Base-by-base conservation (phyloP, 64 coral and sea anemone genomes). In the Montipora capricornis region DNA sequence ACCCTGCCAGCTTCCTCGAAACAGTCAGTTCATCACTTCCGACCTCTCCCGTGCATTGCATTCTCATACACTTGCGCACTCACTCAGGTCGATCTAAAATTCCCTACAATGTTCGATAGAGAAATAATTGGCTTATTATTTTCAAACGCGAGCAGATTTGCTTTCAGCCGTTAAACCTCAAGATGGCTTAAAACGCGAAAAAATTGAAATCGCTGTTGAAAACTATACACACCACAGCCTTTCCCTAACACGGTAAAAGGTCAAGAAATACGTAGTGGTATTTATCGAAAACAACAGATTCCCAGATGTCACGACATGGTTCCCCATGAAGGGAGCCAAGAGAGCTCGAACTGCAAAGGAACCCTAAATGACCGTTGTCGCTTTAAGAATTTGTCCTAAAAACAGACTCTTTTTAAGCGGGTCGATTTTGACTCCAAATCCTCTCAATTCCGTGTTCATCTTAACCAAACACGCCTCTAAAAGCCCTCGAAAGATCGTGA, bases 401-500 rank as follows among this genome's bases (percentile, higher is more conserved):
- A 68, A 85, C 80, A 82, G 15, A 71, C 66, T 17, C n/a, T 12
- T 20, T 86, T 20, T 86, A 86, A 86, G 64, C 44, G 71, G 17
- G 67, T 48, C 47, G 68, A 86, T 86, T 86, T 71, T 50, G 66
- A 86, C 68, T 62, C 82, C 12, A 1, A 86, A 86, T 73, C 82
- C 64, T 71, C 46, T 70, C 71, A 86, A 86, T 20, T 86, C 44
- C 82, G 49, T 73, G 82, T 86, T 71, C 46, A 86, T 71, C 82
- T 71, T n/a, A 71, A 70, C 66, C 62, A 86, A 86, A 86, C 82
- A 86, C 48, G 67, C 62, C 82, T 71, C 82, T 78, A 86, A 82
- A 57, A 68, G 67, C 82, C 16, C 82, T 86, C 71, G 82, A 86
- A 86, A 70, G 82, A 68, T 86, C 82, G 67, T n/a, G 82, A 86